Evolutionary conservation across 2,888 invertebrate species (phyloP), one percentile per base, ranked within the genome.

Genomic region (Achlya flavicornis): DNA sequence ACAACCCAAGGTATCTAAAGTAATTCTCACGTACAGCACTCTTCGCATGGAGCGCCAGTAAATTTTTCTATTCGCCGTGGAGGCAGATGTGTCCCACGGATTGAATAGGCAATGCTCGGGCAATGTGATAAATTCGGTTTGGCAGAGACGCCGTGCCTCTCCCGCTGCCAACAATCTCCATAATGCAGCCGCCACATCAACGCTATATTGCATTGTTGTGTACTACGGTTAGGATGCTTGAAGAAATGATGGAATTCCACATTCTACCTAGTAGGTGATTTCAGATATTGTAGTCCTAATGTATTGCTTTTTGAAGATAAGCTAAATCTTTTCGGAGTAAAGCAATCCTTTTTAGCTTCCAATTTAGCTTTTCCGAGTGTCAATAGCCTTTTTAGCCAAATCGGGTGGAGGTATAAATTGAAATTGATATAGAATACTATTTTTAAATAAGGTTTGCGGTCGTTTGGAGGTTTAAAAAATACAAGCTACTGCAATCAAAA

Each of bases 61-160:
- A 71, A 84, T 83, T 86, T 85, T 85, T 84, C 83, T 73, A 83
- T 84, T 82, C 82, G 81, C 72, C 78, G 75, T 84, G 86, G 74
- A 84, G 86, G 86, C 91, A 90, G 90, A 91, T 90, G 91, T 86
- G 86, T 84, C 80, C 78, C 81, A 80, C 82, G 88, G 82, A 89
- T 88, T 90, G 92, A 91, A 93, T 92, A 89, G 90, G 86, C 91
- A 90, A 90, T 91, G 88, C 81, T 86, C 86, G 83, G 83, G 82
- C 85, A 85, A 88, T 87, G 90, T 83, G 92, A 93, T 93, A 92
- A 93, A 92, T 91, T 91, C 91, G 86, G 90, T 89, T 89, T 87
- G 85, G 80, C 67, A 68, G 64, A 75, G 84, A 83, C 89, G 85
- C 75, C 74, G 81, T 79, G 74, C 80, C 83, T 79, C 84, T 85